These are phyloP conservation scores for Caenorhabditis sp. DNA, from an alignment of 2,888 invertebrate genomes.

Conservation along the genomic window DNA sequence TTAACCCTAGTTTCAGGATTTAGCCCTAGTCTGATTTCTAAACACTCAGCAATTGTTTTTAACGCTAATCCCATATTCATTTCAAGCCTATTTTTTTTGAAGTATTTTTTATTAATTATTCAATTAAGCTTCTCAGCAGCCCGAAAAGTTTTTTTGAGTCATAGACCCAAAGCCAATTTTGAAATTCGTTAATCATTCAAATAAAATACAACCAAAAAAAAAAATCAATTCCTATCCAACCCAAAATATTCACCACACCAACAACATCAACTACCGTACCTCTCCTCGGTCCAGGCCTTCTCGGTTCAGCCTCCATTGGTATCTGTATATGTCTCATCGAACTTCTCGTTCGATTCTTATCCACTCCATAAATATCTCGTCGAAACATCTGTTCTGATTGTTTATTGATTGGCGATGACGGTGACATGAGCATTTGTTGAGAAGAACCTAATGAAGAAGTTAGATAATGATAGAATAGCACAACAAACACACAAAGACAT, in stretches of 20 bases:
- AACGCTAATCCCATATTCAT: no score
- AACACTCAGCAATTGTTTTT: no score
- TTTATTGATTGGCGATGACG: constrained; percentile 6
- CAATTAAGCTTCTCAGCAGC: no score
- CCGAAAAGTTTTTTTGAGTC: no score
- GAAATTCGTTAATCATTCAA: no score
- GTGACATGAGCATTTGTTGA: constrained; percentile 30
- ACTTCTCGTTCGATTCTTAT: constrained; percentile 17
- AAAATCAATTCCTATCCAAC: no score
- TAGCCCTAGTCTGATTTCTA: no score
- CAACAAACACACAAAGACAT: constrained; percentile 18
- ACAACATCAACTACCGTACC: constrained; percentile 29
- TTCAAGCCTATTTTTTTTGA: no score
- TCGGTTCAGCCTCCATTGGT: constrained; percentile 55
- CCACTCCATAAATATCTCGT: constrained; percentile 5
- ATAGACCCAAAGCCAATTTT: no score
- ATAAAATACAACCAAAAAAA: not conserved
- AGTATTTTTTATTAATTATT: no score
- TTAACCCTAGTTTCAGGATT: no score
- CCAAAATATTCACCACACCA: no score
- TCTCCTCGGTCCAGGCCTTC: constrained; percentile 50
- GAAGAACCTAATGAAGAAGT: constrained; percentile 28
- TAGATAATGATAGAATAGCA: not conserved
- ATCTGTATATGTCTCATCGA: constrained; percentile 51
- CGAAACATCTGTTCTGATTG: constrained; percentile 6